Base-by-base conservation (phyloP, 2,888 invertebrate species). In the Sympetrum striolatum region DNA sequence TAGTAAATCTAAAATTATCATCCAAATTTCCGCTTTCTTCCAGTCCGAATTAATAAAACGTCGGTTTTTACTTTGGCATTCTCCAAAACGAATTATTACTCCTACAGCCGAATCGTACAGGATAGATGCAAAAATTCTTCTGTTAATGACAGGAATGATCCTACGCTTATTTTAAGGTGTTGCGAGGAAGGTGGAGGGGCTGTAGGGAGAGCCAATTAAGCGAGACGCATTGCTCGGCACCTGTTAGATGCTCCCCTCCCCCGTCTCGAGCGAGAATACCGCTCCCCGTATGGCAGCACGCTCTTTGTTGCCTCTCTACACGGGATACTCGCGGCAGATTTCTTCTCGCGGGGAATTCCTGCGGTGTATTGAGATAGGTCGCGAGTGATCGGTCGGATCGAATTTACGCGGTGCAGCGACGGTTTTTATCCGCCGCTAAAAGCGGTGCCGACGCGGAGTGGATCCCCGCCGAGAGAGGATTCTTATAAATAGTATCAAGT, bases 161-260 rank as follows among this genome's bases (percentile, higher is more conserved):
- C 8, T 4, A 18, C 18, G 18, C 15, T 3, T 53, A 53, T 53
- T 53, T 53, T 53, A 4, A 53, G 15, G 53, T 18, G 53, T 1
- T 53, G 53, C 35, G 39, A 18, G 35, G 82, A 15, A 25, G 81
- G 44, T 5, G 53, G 58, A 0, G 5, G 35, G 53, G 12, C n/a
- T n/a, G 53, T 18, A 22, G 31, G 82, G 31, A 37, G 60, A 86
- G 64, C 86, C 86, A 86, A 86, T 86, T 86, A 86, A 82, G 22
- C 86, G 86, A 86, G 64, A 86, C 86, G 86, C 86, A 86, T 86
- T 86, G 86, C 86, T 86, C 86, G 60, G 86, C 86, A 86, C 86
- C 86, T 86, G 86, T 86, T 86, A 64, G 86, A 86, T 86, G 86
- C 86, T 37, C 15, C 60, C 35, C 15, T n/a, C 60, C 37, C 60